These are phyloP conservation scores for Macrocentrus cingulum DNA, from an alignment of 1,140 invertebrate genomes.

Conservation along the genomic window DNA sequence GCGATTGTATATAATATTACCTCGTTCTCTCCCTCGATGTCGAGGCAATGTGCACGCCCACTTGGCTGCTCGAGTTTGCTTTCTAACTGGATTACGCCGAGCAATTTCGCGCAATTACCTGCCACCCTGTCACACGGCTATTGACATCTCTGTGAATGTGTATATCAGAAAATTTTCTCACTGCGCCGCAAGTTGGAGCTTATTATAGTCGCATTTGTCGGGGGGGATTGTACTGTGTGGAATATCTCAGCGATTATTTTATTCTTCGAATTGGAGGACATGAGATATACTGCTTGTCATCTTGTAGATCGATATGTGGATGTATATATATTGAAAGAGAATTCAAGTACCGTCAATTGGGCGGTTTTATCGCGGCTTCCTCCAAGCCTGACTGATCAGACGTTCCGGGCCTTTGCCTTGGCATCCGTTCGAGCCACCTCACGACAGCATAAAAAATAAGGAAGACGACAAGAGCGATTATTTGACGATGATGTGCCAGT, in stretches of 20 bases:
- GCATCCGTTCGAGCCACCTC: conserved; percentile 19
- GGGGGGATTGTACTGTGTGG: not conserved
- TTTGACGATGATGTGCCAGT: conserved; percentile 38
- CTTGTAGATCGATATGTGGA: conserved; percentile 19
- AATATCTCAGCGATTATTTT: too few species aligned
- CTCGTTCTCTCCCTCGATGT: not conserved
- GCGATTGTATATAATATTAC: not conserved
- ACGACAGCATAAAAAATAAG: conserved; percentile 13
- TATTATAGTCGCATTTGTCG: not conserved
- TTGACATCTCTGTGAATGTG: not conserved
- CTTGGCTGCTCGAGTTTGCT: conserved; percentile 49
- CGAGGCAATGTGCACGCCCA: conserved; percentile 35
- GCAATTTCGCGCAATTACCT: conserved; percentile 39
- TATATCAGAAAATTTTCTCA: conserved; percentile 12
- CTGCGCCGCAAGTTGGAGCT: not conserved
- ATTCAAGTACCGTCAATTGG: conserved; percentile 24
- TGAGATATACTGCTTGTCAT: conserved; percentile 27
- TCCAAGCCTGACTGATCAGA: conserved; percentile 13
- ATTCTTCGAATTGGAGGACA: conserved; percentile 2
- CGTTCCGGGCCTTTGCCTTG: conserved; percentile 3
- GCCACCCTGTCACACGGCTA: not conserved
- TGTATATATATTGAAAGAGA: conserved; percentile 15
- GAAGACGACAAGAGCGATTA: conserved; percentile 3
- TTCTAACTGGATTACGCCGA: conserved; percentile 43
- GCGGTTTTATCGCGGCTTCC: conserved; percentile 22